phyloP scores from a whole-genome alignment of 2,888 invertebrate genomes.

The Microctonus hyperodae region DNA sequence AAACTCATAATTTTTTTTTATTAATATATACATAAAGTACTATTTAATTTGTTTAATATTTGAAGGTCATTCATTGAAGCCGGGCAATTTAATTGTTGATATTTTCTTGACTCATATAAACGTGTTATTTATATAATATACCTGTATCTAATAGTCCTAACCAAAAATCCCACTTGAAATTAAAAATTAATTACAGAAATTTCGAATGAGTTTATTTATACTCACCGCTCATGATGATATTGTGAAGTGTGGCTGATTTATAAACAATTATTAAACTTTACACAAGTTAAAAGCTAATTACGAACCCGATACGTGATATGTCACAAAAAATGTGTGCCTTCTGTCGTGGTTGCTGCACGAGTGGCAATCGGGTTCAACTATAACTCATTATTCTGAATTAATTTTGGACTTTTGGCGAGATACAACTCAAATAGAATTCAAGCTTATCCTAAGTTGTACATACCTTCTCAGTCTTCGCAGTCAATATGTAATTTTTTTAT shows the following conservation, averaged over 20 bases:
- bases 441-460: neutral
- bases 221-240: constrained; percentile 56
- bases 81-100: constrained; percentile 42
- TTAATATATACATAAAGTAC: neutral
- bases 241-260: neutral
- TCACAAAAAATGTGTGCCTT: constrained; percentile 41
- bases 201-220: constrained; percentile 20
- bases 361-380: constrained; percentile 39
- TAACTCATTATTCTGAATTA: neutral
- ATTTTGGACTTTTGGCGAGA: no score
- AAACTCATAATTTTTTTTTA: no score
- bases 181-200: neutral
- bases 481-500: no score
- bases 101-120: neutral
- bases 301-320: neutral
- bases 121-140: neutral
- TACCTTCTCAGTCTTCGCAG: no score
- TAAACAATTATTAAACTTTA: constrained; percentile 17
- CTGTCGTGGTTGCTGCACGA: constrained; percentile 52
- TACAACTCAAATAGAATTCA: no score
- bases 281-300: constrained; percentile 35
- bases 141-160: neutral
- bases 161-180: neutral
- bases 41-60: constrained; percentile 32
- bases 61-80: constrained; percentile 58